Percentiles rank a stretch among this genome's conserved stretches.
phyloP scores from a whole-genome alignment of 2,113 vertebrate species.

The Lagopus leucura region DNA sequence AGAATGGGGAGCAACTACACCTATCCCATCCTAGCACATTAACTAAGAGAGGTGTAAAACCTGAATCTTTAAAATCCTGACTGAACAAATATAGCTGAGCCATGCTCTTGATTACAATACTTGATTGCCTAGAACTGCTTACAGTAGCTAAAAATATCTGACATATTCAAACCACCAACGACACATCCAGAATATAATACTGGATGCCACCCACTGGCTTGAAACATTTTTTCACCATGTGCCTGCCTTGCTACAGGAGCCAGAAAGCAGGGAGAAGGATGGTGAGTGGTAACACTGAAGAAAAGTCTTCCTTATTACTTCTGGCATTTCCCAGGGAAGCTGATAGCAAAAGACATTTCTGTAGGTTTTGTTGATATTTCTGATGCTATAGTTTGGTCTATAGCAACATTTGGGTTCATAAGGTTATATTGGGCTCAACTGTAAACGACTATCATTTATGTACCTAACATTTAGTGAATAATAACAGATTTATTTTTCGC shows the following conservation, averaged over 20 bases:
- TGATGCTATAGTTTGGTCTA: not conserved
- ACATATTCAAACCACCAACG: conserved; percentile 11
- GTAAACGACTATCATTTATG: not conserved
- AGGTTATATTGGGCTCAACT: not conserved
- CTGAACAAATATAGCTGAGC: not conserved
- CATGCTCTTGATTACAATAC: conserved; percentile 19
- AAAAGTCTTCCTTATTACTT: not conserved
- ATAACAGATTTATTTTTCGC: not conserved
- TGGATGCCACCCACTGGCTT: conserved; percentile 31
- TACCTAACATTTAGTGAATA: not conserved
- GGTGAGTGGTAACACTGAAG: not conserved
- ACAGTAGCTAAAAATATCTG: conserved; percentile 47
- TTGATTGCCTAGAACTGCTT: conserved; percentile 47
- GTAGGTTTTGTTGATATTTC: not conserved
- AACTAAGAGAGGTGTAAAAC: not conserved
- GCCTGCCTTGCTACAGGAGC: not conserved
- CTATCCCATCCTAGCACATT: accelerated
- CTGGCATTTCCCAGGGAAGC: not conserved
- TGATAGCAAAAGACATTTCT: not conserved
- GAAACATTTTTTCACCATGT: not conserved
- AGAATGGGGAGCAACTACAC: not conserved
- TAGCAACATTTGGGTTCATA: not conserved
- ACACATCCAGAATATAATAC: not conserved
- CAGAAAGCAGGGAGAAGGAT: not conserved
- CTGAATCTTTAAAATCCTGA: not conserved